Percentiles rank a stretch among this genome's conserved stretches.
phyloP scores from a whole-genome alignment of 2,113 vertebrate genomes.

The Pedetes capensis region DNA sequence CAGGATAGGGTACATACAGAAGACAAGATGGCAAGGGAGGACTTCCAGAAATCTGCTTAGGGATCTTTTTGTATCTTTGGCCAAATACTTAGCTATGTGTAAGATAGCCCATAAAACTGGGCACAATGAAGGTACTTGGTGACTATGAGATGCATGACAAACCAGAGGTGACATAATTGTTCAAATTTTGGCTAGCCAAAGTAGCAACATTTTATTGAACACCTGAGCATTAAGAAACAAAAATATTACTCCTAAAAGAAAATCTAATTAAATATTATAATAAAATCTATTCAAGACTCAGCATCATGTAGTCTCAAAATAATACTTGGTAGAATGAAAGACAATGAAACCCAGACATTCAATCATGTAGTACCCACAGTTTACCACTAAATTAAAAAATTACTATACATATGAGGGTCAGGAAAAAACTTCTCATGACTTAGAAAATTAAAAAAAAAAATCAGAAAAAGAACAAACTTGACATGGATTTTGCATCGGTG shows the following conservation, averaged over 20 bases:
- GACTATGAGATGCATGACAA: not conserved
- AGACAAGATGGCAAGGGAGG: not conserved
- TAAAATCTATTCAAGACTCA: not conserved
- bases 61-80: too few relatives aligned
- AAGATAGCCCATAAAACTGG: fast-evolving
- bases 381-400: not conserved
- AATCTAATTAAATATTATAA: not conserved
- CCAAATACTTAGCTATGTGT: not conserved
- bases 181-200: not conserved
- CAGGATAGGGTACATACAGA: too few relatives aligned
- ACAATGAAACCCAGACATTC: not conserved
- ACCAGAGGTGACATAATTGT: not conserved
- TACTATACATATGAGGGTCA: not conserved
- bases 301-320: not conserved
- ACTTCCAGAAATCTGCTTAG: not conserved
- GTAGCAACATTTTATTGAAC: not conserved
- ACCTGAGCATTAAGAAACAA: not conserved
- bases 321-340: not conserved
- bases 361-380: not conserved
- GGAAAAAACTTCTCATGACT: too few relatives aligned
- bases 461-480: not conserved
- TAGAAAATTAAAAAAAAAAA: not conserved
- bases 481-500: not conserved
- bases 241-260: not conserved
- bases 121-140: too few relatives aligned